Percentiles rank a stretch among this genome's conserved stretches.
Conservation (phyloP, 2,113 vertebrate species). For the Pao palembangensis region DNA sequence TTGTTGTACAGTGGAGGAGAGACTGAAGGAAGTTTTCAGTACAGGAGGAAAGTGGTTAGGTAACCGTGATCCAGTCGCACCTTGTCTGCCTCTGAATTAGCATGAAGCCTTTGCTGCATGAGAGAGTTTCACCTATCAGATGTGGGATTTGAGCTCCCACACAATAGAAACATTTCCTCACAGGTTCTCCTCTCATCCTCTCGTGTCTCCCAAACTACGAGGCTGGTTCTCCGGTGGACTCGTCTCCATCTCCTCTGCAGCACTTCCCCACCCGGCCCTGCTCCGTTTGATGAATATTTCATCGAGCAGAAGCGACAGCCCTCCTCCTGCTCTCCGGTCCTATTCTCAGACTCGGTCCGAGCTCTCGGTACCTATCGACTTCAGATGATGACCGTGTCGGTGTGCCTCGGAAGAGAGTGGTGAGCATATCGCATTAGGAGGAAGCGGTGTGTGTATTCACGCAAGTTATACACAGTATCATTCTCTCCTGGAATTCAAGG, state of each 20-base stretch:
- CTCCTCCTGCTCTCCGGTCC: constrained; percentile 51
- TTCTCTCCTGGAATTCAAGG: too few species aligned
- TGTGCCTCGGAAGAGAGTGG: not conserved
- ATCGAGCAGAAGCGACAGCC: constrained; percentile 67
- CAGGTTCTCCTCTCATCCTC: constrained; percentile 19
- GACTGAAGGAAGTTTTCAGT: constrained; percentile 7
- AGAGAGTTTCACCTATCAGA: constrained; percentile 17
- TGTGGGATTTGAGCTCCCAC: constrained; percentile 30
- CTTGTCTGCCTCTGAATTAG: not conserved
- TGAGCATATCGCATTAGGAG: constrained; percentile 31
- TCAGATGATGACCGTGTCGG: constrained; percentile 24
- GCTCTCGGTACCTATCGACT: constrained; percentile 65
- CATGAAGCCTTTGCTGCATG: constrained; percentile 20
- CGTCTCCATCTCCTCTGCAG: constrained; percentile 45
- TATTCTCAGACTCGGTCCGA: constrained; percentile 47
- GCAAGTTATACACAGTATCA: constrained; percentile 7
- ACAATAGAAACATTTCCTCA: constrained; percentile 27
- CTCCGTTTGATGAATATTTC: constrained; percentile 73
- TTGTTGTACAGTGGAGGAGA: constrained; percentile 21
- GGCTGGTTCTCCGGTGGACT: constrained; percentile 49
- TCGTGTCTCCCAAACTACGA: constrained; percentile 41
- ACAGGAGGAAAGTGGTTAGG: not conserved
- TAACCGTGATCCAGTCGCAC: constrained; percentile 10
- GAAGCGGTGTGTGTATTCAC: constrained; percentile 35
- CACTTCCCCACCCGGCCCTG: constrained; percentile 48